phyloP scores from a whole-genome alignment of 2,797 vertebrate genomes.

The Platyrinchus mystaceus region DNA sequence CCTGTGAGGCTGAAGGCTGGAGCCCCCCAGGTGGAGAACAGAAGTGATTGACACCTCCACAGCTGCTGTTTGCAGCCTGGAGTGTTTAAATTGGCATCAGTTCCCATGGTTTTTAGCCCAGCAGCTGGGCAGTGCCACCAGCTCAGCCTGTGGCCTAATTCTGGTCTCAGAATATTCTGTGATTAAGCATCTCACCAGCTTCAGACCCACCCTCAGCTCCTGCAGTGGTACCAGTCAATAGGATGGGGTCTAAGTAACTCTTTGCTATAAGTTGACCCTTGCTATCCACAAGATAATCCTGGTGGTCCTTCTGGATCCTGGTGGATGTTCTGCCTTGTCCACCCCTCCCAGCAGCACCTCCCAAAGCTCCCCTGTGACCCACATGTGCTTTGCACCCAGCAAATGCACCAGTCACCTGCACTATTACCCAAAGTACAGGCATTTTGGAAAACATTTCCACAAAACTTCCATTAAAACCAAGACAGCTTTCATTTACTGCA shows the following conservation, averaged over 20 bases:
- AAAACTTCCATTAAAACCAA: neutral
- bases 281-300: neutral
- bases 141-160: neutral
- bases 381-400: neutral
- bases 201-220: neutral
- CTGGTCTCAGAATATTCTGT: neutral
- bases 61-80: neutral
- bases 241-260: neutral
- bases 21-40: neutral
- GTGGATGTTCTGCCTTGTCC: neutral
- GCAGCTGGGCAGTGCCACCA: neutral
- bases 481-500: neutral
- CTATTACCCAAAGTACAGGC: neutral
- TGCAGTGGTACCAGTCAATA: neutral
- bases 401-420: neutral
- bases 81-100: neutral
- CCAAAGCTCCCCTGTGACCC: neutral
- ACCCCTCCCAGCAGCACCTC: neutral
- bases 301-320: neutral
- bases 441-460: neutral
- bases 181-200: neutral
- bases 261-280: neutral
- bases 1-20: neutral
- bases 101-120: accelerated
- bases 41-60: neutral